Evolutionary conservation across 1,140 invertebrate species (phyloP).

Genomic region (Paraescarpia echinospica): DNA sequence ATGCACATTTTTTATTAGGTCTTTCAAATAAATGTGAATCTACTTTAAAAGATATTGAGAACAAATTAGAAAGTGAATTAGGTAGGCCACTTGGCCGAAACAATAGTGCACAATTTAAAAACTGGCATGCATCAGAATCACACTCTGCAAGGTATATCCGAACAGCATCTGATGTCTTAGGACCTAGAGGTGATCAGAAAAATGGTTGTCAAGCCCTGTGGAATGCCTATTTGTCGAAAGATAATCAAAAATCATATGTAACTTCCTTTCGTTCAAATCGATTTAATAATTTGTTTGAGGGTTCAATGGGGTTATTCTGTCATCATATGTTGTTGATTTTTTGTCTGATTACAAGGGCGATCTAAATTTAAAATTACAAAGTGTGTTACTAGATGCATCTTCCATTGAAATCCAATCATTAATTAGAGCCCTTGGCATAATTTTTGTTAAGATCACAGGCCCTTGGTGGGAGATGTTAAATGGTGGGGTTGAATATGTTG

Average conservation of each 20-base stretch:
- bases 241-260: neutral
- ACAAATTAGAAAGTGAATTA: neutral
- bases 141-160: neutral
- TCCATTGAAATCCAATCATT: too few relatives aligned
- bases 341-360: neutral
- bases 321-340: neutral
- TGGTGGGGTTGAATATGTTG: conserved; percentile 12
- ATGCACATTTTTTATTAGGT: conserved; percentile 26
- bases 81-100: conserved; percentile 1
- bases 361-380: too few relatives aligned
- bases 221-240: conserved; percentile 16
- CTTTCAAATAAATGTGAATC: conserved; percentile 19
- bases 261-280: conserved; percentile 11
- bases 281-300: conserved; percentile 14
- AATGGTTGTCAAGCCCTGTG: conserved; percentile 18
- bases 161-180: conserved; percentile 6
- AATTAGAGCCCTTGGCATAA: too few relatives aligned
- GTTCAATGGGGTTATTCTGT: conserved; percentile 5
- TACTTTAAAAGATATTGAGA: conserved; percentile 7
- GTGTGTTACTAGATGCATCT: too few relatives aligned
- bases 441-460: too few relatives aligned
- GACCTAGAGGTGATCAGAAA: conserved; percentile 15
- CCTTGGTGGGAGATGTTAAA: too few relatives aligned
- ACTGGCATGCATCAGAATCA: conserved; percentile 13
- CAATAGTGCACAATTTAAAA: conserved; percentile 11